Percentiles rank a stretch among this genome's conserved stretches.
Evolutionary conservation across 2,113 vertebrate species (phyloP).

Genomic region (Petrocephalus zakoni): DNA sequence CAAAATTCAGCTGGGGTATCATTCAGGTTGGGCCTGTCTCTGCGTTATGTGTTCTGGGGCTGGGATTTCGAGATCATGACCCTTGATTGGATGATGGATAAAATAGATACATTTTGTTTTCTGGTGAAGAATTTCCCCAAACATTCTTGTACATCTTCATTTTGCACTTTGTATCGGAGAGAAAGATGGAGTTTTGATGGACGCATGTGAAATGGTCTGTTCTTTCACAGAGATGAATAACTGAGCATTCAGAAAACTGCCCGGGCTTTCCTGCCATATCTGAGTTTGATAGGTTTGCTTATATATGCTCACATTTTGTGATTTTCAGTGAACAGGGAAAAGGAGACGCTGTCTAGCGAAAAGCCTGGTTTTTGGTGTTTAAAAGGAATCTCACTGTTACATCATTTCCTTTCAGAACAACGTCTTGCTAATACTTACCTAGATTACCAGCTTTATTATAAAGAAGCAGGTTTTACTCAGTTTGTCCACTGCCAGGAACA

Average conservation of each 20-base stretch:
- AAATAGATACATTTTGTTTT: neutral
- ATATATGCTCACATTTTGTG: neutral
- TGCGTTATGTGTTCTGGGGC: neutral
- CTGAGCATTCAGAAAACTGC: neutral
- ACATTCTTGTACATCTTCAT: neutral
- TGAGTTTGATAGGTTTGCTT: neutral
- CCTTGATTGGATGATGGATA: neutral
- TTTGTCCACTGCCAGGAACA: neutral
- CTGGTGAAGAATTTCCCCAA: neutral
- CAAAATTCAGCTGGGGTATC: neutral
- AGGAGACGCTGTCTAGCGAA: neutral
- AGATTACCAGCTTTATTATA: neutral
- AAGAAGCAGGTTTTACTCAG: neutral
- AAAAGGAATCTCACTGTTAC: neutral
- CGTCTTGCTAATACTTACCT: neutral
- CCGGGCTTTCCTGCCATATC: neutral
- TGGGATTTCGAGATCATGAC: neutral
- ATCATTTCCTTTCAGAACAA: neutral
- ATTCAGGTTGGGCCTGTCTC: neutral
- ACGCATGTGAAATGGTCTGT: neutral
- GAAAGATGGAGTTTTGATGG: neutral
- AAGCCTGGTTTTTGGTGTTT: neutral
- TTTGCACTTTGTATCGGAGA: neutral
- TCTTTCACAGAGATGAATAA: conserved; percentile 3
- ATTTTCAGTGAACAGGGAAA: neutral